These are phyloP conservation scores for Emydocephalus ijimae DNA, from an alignment of 2,113 vertebrate genomes.

Conservation along the genomic window DNA sequence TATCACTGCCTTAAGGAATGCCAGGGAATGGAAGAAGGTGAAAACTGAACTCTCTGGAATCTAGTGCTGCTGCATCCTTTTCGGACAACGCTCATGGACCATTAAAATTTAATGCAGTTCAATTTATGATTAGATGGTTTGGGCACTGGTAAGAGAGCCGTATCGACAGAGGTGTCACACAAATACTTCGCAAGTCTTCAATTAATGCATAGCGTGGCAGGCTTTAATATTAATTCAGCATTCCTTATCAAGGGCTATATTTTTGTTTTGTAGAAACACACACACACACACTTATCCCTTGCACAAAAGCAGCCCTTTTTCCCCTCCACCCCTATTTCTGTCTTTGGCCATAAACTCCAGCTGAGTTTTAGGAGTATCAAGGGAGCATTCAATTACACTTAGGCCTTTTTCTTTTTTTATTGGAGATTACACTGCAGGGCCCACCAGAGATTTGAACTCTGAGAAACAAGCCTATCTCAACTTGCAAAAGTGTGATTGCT, in stretches of 20 bases:
- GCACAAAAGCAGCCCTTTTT: constrained; percentile 21
- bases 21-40: background rate
- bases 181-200: background rate
- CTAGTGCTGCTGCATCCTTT: background rate
- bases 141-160: background rate
- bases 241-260: constrained; percentile 30
- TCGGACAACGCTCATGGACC: background rate
- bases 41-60: background rate
- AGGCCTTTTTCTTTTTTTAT: no score
- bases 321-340: constrained; percentile 17
- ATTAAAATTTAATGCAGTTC: background rate
- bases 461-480: constrained; percentile 43
- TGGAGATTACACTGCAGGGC: constrained; percentile 19
- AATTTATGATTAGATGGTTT: background rate
- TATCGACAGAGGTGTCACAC: background rate
- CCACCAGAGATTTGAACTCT: constrained; percentile 40
- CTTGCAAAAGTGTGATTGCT: constrained; percentile 7
- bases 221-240: background rate
- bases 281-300: background rate
- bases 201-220: background rate
- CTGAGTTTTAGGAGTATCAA: constrained; percentile 33
- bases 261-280: constrained; percentile 28
- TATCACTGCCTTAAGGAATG: background rate
- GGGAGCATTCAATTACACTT: no score
- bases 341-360: constrained; percentile 34